Percentiles rank a stretch among this genome's conserved stretches.
Conservation (phyloP, 2,113 vertebrate species). For the Eulemur rufifrons region DNA sequence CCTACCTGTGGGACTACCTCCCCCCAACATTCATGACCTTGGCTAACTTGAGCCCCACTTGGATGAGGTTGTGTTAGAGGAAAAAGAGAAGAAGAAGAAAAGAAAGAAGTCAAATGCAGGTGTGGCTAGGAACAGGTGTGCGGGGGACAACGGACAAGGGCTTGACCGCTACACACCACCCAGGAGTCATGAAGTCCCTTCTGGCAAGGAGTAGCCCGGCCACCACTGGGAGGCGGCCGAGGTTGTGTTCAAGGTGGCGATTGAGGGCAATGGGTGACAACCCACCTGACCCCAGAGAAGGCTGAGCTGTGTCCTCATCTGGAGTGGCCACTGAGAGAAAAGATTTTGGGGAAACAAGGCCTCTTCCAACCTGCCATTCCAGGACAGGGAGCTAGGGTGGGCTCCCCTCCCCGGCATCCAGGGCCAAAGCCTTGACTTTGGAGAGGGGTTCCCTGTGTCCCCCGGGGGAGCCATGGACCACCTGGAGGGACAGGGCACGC, state of each 20-base stretch:
- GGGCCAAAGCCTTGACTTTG: background rate
- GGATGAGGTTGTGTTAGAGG: accelerated
- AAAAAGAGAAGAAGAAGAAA: no score
- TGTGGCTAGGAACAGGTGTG: background rate
- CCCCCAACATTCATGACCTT: accelerated
- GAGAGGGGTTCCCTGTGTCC: background rate
- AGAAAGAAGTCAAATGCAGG: background rate
- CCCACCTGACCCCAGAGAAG: background rate
- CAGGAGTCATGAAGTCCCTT: accelerated
- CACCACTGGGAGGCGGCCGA: background rate
- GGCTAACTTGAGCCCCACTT: background rate
- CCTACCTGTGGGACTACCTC: background rate
- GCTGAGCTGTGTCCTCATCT: background rate
- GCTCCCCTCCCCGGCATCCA: background rate
- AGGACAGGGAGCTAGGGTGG: background rate
- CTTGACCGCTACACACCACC: accelerated
- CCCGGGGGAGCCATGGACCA: background rate
- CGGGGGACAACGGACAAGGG: accelerated
- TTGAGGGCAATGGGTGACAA: background rate
- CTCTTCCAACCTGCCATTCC: background rate
- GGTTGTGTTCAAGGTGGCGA: background rate
- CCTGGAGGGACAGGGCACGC: background rate
- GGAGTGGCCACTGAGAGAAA: background rate
- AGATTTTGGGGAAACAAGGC: background rate
- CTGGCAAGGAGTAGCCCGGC: no score